Evolutionary conservation across 2,888 invertebrate species (phyloP).

Genomic region (Cactoblastis cactorum): DNA sequence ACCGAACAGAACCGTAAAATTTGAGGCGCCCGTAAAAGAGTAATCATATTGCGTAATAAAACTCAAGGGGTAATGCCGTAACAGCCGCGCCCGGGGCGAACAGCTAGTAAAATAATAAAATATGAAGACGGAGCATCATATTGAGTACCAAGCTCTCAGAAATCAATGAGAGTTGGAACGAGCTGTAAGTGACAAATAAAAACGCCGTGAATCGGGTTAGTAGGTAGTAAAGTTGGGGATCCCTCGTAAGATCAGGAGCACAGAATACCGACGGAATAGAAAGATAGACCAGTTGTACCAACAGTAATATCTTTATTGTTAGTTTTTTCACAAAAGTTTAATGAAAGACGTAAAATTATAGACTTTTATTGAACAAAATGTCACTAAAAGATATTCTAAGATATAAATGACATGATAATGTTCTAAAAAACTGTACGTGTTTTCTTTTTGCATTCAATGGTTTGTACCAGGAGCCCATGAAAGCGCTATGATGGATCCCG

Average conservation of each 20-base stretch:
- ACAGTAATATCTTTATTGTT: too few species aligned
- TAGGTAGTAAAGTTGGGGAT: constrained; percentile 6
- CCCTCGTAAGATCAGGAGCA: constrained; percentile 7
- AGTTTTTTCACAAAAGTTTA: not conserved
- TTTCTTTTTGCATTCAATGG: not conserved
- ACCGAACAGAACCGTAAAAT: constrained; percentile 2
- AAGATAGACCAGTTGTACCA: too few species aligned
- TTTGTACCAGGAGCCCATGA: not conserved
- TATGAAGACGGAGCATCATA: constrained; percentile 1
- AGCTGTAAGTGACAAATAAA: constrained; percentile 13
- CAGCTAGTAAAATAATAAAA: constrained; percentile 13
- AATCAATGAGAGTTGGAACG: constrained; percentile 6
- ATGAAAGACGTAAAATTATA: not conserved
- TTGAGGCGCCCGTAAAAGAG: constrained; percentile 1
- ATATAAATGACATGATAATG: too few species aligned
- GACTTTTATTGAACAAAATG: too few species aligned
- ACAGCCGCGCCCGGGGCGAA: constrained; percentile 1
- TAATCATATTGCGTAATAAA: constrained; percentile 9
- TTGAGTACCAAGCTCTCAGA: constrained; percentile 9
- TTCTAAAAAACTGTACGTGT: not conserved
- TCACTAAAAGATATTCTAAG: too few species aligned
- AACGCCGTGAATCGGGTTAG: constrained; percentile 9
- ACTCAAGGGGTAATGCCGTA: constrained; percentile 7
- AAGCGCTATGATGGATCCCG: constrained; percentile 7
- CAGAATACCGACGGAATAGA: not conserved